These are phyloP conservation scores for Dryomyza anilis DNA, from an alignment of 2,888 invertebrate genomes.

Conservation along the genomic window DNA sequence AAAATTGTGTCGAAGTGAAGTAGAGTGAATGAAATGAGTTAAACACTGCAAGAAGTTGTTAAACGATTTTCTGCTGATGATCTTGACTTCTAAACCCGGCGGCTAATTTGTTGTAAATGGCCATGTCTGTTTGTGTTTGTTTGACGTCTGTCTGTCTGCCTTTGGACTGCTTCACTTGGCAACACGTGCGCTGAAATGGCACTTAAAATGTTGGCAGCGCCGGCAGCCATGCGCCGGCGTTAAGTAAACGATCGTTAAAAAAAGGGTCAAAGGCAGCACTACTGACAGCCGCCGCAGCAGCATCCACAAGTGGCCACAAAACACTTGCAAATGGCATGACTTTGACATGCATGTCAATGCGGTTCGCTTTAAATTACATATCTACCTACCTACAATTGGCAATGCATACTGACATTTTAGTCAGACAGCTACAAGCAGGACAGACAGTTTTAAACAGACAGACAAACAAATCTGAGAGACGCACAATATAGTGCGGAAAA, in stretches of 20 bases:
- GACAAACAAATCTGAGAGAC: too few relatives aligned
- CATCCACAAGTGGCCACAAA: background rate
- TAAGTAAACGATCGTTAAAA: background rate
- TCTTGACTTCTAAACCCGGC: background rate
- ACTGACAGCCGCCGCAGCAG: background rate
- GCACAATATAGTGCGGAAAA: too few relatives aligned
- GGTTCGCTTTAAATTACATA: background rate
- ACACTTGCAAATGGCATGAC: too few relatives aligned
- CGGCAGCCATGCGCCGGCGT: background rate
- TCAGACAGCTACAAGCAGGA: too few relatives aligned
- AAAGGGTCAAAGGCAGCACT: background rate
- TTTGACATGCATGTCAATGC: conserved; percentile 11
- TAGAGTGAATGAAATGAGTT: background rate
- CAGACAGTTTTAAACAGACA: too few relatives aligned
- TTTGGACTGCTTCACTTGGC: background rate
- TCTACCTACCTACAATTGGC: background rate
- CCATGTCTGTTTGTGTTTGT: conserved; percentile 27
- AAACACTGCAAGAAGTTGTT: conserved; percentile 1
- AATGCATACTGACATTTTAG: background rate
- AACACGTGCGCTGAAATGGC: conserved; percentile 9
- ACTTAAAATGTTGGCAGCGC: background rate
- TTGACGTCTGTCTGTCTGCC: background rate
- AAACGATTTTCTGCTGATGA: background rate
- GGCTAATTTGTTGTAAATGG: conserved; percentile 27
- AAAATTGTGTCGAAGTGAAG: background rate